Evolutionary conservation across 2,797 vertebrate species (phyloP), one percentile per base, ranked within the genome.

Genomic region (Netta rufina): DNA sequence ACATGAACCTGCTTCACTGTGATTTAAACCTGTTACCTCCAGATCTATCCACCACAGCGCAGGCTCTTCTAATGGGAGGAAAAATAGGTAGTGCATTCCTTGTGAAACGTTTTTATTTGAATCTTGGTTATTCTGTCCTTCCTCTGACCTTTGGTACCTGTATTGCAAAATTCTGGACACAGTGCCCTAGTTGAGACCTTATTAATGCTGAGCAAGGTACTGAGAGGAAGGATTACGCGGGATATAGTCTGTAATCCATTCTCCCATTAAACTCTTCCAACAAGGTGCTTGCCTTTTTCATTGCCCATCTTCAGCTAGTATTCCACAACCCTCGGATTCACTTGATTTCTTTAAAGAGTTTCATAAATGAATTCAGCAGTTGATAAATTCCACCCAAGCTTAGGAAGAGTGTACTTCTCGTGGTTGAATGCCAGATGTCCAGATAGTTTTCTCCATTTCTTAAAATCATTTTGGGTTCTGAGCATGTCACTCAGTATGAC

Each of bases 331-430:
- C 28, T 82, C 41, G 24, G 19, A 58, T 33, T 61, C 0, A 24
- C 78, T 75, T 45, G 32, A 38, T 73, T 71, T 84, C 9, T 88
- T 84, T 65, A 36, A 84, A 75, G 36, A 25, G 67, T 90, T 88
- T 74, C 30, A 43, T 1, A 4, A 45, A 51, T 51, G 25, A 61
- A 43, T 83, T 80, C 53, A 85, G 38, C 25, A 16, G 30, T 33
- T 38, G 57, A 43, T 76, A 70, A 77, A 70, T 75, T 30, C 53
- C 84, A 4, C 36, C 8, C n/a, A 33, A 73, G 13, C 5, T 53
- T 64, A 64, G 47, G 19, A 91, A 18, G 5, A 67, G 19, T 11
- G 4, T 76, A 15, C 25, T 5, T 65, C 49, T 61, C 36, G 13
- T 43, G 49, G 3, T 28, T 85, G 39, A 83, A 53, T 53, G 47